A percentile compares a stretch with the other conserved stretches of the same genome.
phyloP scores from a whole-genome alignment of 2,797 vertebrate genomes.

The Coreius guichenoti region DNA sequence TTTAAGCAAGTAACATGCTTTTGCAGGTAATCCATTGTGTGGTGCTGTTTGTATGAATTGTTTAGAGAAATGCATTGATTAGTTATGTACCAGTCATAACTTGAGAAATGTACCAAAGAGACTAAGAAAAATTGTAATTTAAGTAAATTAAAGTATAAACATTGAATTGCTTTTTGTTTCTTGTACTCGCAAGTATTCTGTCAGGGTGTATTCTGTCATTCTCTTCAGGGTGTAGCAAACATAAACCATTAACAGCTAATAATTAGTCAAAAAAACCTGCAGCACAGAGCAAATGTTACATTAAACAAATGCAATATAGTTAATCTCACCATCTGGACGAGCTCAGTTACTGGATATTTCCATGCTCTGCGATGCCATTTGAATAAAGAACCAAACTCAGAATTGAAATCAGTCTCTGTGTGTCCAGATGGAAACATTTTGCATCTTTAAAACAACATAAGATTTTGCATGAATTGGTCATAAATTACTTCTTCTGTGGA shows the following conservation, averaged over 20 bases:
- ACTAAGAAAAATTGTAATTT: no score
- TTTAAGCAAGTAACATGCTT: no score
- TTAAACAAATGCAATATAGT: neutral
- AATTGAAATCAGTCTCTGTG: neutral
- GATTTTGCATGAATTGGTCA: neutral
- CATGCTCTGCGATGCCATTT: neutral
- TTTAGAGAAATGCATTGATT: no score
- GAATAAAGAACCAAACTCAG: neutral
- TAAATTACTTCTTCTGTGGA: neutral
- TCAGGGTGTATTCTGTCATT: neutral
- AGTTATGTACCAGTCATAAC: no score
- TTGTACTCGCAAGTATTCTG: neutral
- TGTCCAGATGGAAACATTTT: neutral
- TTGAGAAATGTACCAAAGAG: no score
- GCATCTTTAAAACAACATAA: neutral
- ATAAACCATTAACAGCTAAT: neutral
- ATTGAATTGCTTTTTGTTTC: neutral
- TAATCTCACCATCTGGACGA: neutral
- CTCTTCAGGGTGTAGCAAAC: neutral
- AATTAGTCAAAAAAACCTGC: neutral
- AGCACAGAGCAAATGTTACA: neutral
- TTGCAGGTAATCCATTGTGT: no score
- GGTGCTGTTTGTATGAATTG: no score
- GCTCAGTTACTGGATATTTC: slow-evolving; percentile 2
- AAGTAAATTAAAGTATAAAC: no score